Conservation (phyloP, 1,140 invertebrate genomes). For the Euura saliciscinereae region DNA sequence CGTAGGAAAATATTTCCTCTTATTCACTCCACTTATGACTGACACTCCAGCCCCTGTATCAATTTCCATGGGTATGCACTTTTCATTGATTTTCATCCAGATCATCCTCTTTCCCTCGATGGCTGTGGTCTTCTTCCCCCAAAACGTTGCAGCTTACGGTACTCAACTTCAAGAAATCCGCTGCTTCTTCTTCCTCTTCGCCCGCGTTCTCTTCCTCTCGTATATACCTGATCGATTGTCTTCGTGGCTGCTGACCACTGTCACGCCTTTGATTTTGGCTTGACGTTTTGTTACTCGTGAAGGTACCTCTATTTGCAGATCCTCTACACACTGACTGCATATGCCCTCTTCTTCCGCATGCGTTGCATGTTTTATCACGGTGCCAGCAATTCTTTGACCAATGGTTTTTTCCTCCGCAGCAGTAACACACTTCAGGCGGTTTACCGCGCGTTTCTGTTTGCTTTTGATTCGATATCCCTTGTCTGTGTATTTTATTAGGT, state of each 20-base stretch:
- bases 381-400: neutral
- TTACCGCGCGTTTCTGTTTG: neutral
- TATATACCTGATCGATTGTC: neutral
- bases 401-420: neutral
- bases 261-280: too few relatives aligned
- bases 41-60: slow-evolving; percentile 19
- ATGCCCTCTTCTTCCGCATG: neutral
- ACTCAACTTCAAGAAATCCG: too few relatives aligned
- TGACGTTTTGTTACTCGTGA: too few relatives aligned
- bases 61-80: slow-evolving; percentile 18
- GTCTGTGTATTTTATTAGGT: neutral
- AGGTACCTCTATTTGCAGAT: too few relatives aligned
- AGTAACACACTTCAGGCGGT: neutral
- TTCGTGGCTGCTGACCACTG: too few relatives aligned
- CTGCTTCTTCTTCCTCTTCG: slow-evolving; percentile 15
- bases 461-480: neutral
- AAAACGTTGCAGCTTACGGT: too few relatives aligned
- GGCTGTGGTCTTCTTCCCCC: too few relatives aligned
- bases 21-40: neutral
- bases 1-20: slow-evolving; percentile 15
- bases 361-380: neutral
- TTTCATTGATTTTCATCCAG: neutral
- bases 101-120: neutral
- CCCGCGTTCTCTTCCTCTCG: slow-evolving; percentile 18
- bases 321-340: slow-evolving; percentile 8